A percentile compares a stretch with the other conserved stretches of the same genome.
Evolutionary conservation across 2,888 invertebrate genomes (phyloP).

Genomic region (Timema podura): DNA sequence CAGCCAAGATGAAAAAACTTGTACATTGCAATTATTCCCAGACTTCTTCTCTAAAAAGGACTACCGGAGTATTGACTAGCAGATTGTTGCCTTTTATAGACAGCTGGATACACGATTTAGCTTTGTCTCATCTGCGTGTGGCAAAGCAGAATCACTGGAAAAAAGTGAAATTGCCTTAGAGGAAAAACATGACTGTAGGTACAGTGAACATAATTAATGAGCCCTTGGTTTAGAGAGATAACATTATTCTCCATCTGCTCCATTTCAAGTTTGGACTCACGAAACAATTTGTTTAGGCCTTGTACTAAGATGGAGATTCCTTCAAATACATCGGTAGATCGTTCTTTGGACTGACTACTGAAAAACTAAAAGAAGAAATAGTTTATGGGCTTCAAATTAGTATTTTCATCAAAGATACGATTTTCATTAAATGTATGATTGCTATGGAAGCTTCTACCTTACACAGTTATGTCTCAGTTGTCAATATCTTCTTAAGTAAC

Average conservation of each 20-base stretch:
- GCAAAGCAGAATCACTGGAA: constrained; percentile 30
- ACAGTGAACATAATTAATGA: constrained; percentile 17
- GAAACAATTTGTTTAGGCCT: constrained; percentile 13
- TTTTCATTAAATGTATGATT: too few relatives aligned
- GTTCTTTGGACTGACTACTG: not conserved
- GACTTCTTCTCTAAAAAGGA: not conserved
- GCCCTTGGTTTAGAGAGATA: constrained; percentile 6
- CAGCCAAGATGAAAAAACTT: not conserved
- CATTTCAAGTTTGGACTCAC: not conserved
- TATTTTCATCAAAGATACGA: too few relatives aligned
- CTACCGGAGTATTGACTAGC: not conserved
- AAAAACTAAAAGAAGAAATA: constrained; percentile 8
- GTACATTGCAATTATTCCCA: not conserved
- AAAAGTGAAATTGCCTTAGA: too few relatives aligned
- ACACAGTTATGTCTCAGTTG: too few relatives aligned
- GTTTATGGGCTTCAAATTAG: too few relatives aligned
- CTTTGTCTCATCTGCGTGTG: constrained; percentile 35
- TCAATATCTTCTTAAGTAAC: too few relatives aligned
- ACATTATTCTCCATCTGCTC: not conserved
- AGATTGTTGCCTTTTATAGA: constrained; percentile 19
- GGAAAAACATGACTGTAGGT: too few relatives aligned
- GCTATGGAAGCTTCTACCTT: too few relatives aligned
- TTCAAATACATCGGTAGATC: constrained; percentile 7
- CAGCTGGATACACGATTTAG: constrained; percentile 35
- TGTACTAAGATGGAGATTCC: not conserved